phyloP scores from a whole-genome alignment of 2,888 invertebrate genomes.

The Cyclophora punctaria region DNA sequence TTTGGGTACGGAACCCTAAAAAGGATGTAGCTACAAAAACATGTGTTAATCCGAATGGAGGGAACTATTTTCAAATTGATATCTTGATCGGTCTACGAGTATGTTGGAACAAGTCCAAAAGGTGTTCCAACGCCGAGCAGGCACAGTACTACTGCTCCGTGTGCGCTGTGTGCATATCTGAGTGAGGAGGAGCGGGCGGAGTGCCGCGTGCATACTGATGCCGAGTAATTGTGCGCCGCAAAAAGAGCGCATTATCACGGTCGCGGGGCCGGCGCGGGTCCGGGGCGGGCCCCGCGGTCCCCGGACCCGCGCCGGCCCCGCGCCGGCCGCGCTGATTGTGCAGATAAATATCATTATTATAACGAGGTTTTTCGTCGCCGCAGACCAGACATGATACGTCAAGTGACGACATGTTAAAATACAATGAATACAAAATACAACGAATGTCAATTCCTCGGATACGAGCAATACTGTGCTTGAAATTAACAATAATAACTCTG shows the following conservation, averaged over 20 bases:
- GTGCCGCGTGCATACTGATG: conserved; percentile 64
- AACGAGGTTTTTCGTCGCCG: conserved; percentile 13
- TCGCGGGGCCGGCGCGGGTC: conserved; percentile 36
- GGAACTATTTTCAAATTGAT: no score
- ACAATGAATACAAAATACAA: no score
- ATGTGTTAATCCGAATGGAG: no score
- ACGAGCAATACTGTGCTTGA: no score
- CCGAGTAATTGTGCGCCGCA: conserved; percentile 54
- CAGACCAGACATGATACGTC: conserved; percentile 6
- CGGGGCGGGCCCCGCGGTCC: conserved; percentile 20
- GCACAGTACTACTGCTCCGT: not conserved
- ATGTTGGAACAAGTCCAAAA: no score
- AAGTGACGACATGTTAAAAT: conserved; percentile 3
- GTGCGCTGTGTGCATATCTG: not conserved
- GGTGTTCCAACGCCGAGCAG: no score
- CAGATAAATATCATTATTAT: conserved; percentile 20
- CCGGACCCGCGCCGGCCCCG: conserved; percentile 11
- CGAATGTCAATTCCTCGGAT: no score
- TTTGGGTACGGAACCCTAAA: no score
- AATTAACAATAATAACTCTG: no score
- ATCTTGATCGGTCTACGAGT: no score
- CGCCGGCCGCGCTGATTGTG: conserved; percentile 29
- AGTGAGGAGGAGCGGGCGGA: conserved; percentile 19
- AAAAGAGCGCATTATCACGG: conserved; percentile 62
- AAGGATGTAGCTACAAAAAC: no score